Evolutionary conservation across 2,888 invertebrate genomes (phyloP).

Genomic region (Scelioninae gen. 2): DNA sequence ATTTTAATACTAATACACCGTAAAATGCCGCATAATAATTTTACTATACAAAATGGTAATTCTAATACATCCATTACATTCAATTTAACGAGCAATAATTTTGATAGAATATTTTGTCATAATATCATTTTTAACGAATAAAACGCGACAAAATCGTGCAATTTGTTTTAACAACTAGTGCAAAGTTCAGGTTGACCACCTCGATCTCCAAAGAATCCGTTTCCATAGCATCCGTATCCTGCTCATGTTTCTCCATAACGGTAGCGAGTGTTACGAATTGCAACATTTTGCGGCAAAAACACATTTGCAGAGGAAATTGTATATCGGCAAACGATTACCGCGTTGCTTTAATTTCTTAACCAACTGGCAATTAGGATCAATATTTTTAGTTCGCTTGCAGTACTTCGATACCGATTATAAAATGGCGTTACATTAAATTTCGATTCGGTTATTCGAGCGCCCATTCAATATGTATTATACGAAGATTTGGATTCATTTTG

Average conservation of each 20-base stretch:
- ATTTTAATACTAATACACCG: no score
- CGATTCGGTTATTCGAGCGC: conserved; percentile 1
- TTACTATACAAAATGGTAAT: no score
- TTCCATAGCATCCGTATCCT: conserved; percentile 69
- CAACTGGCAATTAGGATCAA: conserved; percentile 30
- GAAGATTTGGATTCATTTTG: no score
- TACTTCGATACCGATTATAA: no score
- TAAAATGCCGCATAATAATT: no score
- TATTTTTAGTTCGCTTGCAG: conserved; percentile 25
- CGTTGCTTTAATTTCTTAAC: conserved; percentile 28
- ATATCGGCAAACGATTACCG: conserved; percentile 48
- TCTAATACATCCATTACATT: no score
- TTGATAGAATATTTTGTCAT: no score
- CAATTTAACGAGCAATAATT: no score
- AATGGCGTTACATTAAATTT: conserved; percentile 1
- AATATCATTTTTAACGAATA: no score
- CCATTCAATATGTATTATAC: no score
- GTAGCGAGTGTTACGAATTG: conserved; percentile 65
- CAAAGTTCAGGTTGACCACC: conserved; percentile 64
- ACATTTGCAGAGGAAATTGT: conserved; percentile 52
- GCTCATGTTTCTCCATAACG: conserved; percentile 70
- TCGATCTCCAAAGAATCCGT: conserved; percentile 73
- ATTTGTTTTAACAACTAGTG: conserved; percentile 22
- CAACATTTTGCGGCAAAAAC: conserved; percentile 63
- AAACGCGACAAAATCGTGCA: no score